Evolutionary conservation across 2,888 invertebrate genomes (phyloP).

Genomic region (Bhutanitis thaidina): DNA sequence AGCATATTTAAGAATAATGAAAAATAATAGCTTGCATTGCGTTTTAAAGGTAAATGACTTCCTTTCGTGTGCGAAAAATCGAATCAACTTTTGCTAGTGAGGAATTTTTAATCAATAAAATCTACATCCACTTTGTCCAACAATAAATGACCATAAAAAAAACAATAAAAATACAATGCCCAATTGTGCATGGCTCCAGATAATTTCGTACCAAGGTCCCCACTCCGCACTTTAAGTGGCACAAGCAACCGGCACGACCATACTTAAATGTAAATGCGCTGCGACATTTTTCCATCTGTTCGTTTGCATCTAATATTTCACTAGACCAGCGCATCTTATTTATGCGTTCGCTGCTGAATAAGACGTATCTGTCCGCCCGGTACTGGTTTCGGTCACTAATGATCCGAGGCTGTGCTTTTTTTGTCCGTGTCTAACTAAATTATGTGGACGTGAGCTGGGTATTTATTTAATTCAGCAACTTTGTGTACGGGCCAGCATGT

Average conservation of each 20-base stretch:
- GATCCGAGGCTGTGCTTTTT: conserved; percentile 61
- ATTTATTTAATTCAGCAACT: conserved; percentile 12
- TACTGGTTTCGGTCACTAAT: conserved; percentile 63
- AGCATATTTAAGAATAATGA: too few species aligned
- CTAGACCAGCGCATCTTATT: conserved; percentile 59
- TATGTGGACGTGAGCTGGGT: conserved; percentile 53
- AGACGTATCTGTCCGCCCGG: conserved; percentile 60
- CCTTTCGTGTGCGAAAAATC: too few species aligned
- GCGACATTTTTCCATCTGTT: conserved; percentile 64
- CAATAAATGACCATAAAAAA: too few species aligned
- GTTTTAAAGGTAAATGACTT: too few species aligned
- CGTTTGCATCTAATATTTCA: conserved; percentile 73
- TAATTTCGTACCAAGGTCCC: not conserved
- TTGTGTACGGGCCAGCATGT: not conserved
- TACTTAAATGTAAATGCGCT: conserved; percentile 60
- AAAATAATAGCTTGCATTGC: too few species aligned
- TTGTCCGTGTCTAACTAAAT: conserved; percentile 65
- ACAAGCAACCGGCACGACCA: conserved; percentile 35
- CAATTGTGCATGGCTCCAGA: not conserved
- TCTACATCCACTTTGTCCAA: too few species aligned
- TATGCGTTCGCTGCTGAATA: conserved; percentile 58
- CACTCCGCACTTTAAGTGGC: not conserved
- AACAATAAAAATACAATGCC: not conserved
- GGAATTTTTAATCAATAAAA: too few species aligned
- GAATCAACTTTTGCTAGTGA: too few species aligned